phyloP scores from a whole-genome alignment of 2,113 vertebrate genomes.

The Nothocercus nigrocapillus region DNA sequence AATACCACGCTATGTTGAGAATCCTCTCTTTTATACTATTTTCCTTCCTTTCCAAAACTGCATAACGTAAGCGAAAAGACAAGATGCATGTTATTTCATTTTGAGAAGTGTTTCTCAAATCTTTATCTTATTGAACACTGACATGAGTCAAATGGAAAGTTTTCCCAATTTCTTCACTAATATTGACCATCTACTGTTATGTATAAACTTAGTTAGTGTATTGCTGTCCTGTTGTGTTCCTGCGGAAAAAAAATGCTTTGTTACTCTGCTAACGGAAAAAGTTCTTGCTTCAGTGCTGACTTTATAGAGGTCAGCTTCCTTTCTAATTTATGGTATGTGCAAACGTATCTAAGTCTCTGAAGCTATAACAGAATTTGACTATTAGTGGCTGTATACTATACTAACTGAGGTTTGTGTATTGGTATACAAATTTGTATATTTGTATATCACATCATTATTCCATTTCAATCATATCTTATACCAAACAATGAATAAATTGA shows the following conservation, averaged over 20 bases:
- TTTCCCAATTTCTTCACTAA: background rate
- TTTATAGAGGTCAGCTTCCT: background rate
- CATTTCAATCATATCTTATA: background rate
- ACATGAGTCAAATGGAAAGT: background rate
- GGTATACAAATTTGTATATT: background rate
- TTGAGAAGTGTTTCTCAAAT: background rate
- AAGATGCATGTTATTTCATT: background rate
- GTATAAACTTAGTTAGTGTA: constrained; percentile 29
- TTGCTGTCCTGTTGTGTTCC: constrained; percentile 36
- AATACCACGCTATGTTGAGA: background rate
- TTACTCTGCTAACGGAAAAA: constrained; percentile 55
- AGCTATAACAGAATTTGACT: background rate
- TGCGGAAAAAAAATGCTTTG: constrained; percentile 44
- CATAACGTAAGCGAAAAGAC: background rate
- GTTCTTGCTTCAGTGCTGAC: background rate
- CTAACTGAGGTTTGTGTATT: background rate
- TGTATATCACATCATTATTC: background rate
- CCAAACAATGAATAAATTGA: background rate
- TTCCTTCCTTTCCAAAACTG: background rate
- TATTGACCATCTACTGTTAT: background rate
- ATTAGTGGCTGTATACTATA: background rate
- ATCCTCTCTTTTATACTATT: background rate
- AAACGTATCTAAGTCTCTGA: background rate
- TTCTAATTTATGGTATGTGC: background rate
- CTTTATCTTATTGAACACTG: background rate